Evolutionary conservation across 1,140 invertebrate genomes (phyloP), one percentile per base, ranked within the genome.

Genomic region (Metopolophium dirhodum): DNA sequence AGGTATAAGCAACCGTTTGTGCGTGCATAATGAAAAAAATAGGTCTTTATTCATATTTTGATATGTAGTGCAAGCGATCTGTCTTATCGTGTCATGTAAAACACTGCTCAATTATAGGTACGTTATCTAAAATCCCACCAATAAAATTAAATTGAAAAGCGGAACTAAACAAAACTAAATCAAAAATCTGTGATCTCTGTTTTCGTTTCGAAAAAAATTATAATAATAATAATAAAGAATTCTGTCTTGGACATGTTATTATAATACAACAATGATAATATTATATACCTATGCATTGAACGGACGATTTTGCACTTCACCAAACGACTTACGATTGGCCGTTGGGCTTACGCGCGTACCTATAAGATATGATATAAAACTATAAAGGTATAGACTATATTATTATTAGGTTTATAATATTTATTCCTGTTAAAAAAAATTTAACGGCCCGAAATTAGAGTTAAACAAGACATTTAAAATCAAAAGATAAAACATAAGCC

Each of bases 41-140:
- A 89, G 18, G 9, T 89, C 23, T 89, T 54, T 37, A 37, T 37
- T 41, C 18, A 23, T 23, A 49, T 89, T 57, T 57, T 57, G 23
- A 89, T 18, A 18, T 14, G 49, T 51, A 57, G 37, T n/a, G 35
- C 35, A 11, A 41, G 23, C 35, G 22, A 57, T 89, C 88, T 51
- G 22, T 89, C 49, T 89, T 57, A 41, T 57, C 35, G 51, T 89
- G 22, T 23, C 20, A 57, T 57, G 9, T 41, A 35, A 87, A 11
- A 49, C 49, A 49, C 47, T 87, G 86, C 86, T 87, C 86, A 87
- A 87, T 86, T 87, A 87, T 37, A 41, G 41, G 41, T 41, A 41
- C 49, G 49, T 89, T 26, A 23, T 88, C n/a, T 20, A 11, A 54
- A 89, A 47, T 54, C 2, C 8, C 22, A 89, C 23, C 9, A 57